Percentiles rank a stretch among this genome's conserved stretches.
These are phyloP conservation scores for Vanessa cardui DNA, from an alignment of 2,888 invertebrate genomes.

Conservation along the genomic window DNA sequence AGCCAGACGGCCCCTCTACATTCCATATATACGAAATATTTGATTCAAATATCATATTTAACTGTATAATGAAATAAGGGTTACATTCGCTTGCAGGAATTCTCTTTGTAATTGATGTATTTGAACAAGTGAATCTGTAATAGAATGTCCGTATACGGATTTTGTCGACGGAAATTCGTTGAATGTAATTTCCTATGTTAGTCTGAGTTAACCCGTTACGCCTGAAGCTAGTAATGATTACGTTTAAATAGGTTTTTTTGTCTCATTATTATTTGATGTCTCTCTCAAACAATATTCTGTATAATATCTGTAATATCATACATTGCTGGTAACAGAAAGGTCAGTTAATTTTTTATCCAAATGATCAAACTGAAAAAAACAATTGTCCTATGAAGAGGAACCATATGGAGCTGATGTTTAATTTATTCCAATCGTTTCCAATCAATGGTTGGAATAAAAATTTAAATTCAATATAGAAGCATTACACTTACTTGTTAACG, in stretches of 20 bases:
- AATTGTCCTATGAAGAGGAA: too few species aligned
- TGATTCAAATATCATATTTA: conserved; percentile 12
- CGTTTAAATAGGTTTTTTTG: conserved; percentile 16
- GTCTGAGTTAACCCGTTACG: conserved; percentile 38
- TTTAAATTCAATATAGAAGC: not conserved
- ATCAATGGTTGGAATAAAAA: too few species aligned
- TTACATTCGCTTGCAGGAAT: conserved; percentile 6
- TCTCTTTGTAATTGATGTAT: conserved; percentile 23
- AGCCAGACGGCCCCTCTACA: conserved; percentile 26
- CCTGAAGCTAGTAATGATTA: conserved; percentile 37
- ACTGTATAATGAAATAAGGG: not conserved
- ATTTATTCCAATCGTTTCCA: too few species aligned
- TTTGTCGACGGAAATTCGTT: conserved; percentile 41
- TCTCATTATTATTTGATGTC: not conserved
- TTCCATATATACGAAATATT: conserved; percentile 1
- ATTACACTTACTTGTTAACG: not conserved
- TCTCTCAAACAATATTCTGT: not conserved
- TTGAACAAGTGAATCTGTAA: conserved; percentile 36
- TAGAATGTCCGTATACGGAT: conserved; percentile 45
- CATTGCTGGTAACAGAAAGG: too few species aligned
- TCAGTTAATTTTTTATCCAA: too few species aligned
- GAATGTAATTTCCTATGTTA: conserved; percentile 52
- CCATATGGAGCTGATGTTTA: too few species aligned
- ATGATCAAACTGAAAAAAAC: too few species aligned
- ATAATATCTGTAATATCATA: not conserved